Base-by-base conservation (phyloP, 1,140 invertebrate species). In the Pteromalus puparum region DNA sequence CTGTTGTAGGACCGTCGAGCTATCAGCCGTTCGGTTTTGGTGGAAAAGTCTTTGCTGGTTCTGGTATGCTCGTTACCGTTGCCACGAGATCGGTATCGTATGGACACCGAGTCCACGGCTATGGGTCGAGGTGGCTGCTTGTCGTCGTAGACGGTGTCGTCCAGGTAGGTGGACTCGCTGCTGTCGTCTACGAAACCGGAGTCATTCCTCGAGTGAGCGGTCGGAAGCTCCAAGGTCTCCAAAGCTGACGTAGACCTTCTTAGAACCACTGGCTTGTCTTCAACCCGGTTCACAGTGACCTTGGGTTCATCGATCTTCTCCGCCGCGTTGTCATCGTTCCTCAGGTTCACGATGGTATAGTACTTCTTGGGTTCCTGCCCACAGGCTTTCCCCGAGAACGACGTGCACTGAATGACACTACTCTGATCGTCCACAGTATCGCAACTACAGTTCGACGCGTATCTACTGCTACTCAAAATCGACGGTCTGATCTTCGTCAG, bases 21-120 rank as follows among this genome's bases (percentile, higher is more conserved):
- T 53, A 89, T 87, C 85, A 88, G 34, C 10, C 84, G 88, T 76
- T 89, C 88, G 13, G 87, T 86, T 61, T 86, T 89, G 10, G 85
- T 88, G 48, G 72, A 26, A 21, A 87, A 88, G 30, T 89, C 88
- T 42, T 85, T 87, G 61, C 48, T 30, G 21, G 61, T 83, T 18
- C 12, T 77, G 26, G 3, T 9, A 15, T 24, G 82, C 28, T 83
- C 72, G 24, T 10, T 28, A 38, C 65, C 34, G 9, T 34, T 42
- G 10, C 77, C 26, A 21, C 72, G 61, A 6, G 38, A n/a, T 7
- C 87, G 86, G 46, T 89, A 89, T 10, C 86, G 85, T 2, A 68
- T 68, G 6, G 78, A 84, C 6, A 82, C 75, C 28, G 78, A 46
- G 18, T 75, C 83, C 9, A 24, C 34, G 18, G 78, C 78, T 3